These are phyloP conservation scores for Syndactyla subalaris DNA, from an alignment of 2,797 vertebrate species.

Conservation along the genomic window DNA sequence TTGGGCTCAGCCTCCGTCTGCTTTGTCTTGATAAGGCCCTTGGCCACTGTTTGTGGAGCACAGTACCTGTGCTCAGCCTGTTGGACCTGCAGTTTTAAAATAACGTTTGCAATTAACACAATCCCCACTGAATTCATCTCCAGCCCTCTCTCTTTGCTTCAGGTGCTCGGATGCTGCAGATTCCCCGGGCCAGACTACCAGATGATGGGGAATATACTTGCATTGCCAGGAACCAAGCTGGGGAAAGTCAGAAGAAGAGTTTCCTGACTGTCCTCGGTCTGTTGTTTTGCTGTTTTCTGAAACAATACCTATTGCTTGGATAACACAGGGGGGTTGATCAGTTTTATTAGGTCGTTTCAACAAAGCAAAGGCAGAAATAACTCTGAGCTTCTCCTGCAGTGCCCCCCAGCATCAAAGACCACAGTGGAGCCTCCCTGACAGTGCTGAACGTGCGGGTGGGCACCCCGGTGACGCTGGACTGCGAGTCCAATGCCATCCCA, in stretches of 20 bases:
- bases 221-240: constrained; percentile 90
- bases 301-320: not conserved
- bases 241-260: constrained; percentile 88
- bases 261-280: constrained; percentile 90
- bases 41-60: not conserved
- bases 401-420: constrained; percentile 92
- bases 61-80: not conserved
- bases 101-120: not conserved
- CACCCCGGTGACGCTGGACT: constrained; percentile 82
- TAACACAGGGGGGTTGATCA: not conserved
- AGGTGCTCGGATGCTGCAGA: constrained; percentile 93
- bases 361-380: not conserved
- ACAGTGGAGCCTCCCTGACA: constrained; percentile 79
- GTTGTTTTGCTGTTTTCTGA: constrained; percentile 32
- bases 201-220: constrained; percentile 93
- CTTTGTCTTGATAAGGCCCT: not conserved
- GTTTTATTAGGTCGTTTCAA: not conserved
- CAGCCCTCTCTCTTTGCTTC: not conserved
- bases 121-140: not conserved
- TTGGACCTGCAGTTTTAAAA: not conserved
- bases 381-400: constrained; percentile 76
- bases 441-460: constrained; percentile 84
- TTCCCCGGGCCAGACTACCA: constrained; percentile 86
- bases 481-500: constrained; percentile 92
- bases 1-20: not conserved